phyloP scores from a whole-genome alignment of 2,797 vertebrate species.

The Neostethus bicornis region DNA sequence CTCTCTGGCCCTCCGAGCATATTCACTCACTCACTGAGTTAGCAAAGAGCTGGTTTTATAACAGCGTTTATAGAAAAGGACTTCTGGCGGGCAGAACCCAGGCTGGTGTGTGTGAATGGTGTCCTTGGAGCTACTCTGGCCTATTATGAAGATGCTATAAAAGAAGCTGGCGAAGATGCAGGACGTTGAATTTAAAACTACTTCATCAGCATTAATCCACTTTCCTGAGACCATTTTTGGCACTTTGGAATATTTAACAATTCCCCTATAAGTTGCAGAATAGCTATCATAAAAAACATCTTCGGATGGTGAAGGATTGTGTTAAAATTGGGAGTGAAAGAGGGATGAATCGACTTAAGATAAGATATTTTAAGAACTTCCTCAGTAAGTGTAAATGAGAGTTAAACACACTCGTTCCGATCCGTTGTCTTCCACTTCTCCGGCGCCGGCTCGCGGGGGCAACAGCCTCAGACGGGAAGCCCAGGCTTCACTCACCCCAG shows the following conservation, averaged over 20 bases:
- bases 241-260: not conserved
- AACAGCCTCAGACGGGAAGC: too few relatives aligned
- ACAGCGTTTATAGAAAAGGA: conserved; percentile 49
- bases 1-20: conserved; percentile 63
- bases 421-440: too few relatives aligned
- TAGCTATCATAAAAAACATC: too few relatives aligned
- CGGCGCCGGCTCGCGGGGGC: too few relatives aligned
- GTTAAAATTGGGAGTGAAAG: not conserved
- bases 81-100: conserved; percentile 25
- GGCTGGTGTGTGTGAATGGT: conserved; percentile 26
- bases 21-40: conserved; percentile 57
- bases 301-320: too few relatives aligned
- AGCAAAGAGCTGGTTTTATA: conserved; percentile 67
- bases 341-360: not conserved
- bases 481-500: too few relatives aligned
- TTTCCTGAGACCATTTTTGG: not conserved
- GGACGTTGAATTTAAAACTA: conserved; percentile 4
- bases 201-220: not conserved
- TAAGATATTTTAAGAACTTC: not conserved
- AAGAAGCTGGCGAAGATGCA: conserved; percentile 1
- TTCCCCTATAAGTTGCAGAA: too few relatives aligned
- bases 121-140: conserved; percentile 21
- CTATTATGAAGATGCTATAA: conserved; percentile 12
- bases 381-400: not conserved
- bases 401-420: too few relatives aligned